Conservation (phyloP, 2,888 invertebrate genomes). For the Drosophila percnosoma region DNA sequence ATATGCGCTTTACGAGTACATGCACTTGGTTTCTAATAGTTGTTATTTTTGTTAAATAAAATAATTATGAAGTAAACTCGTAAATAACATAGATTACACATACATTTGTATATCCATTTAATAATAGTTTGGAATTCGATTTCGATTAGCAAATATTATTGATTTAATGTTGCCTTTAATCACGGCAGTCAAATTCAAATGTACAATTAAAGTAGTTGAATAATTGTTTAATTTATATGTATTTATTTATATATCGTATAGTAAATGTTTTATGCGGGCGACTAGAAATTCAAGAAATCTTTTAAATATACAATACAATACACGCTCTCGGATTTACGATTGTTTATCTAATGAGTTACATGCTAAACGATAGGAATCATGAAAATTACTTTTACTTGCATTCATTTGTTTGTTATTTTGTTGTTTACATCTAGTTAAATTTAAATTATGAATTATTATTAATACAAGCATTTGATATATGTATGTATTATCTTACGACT, state of each 20-base stretch:
- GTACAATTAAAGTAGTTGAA: slow-evolving; percentile 49
- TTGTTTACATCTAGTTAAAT: slow-evolving; percentile 50
- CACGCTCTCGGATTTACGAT: slow-evolving; percentile 63
- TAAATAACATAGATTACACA: slow-evolving; percentile 36
- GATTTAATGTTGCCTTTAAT: slow-evolving; percentile 25
- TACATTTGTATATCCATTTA: slow-evolving; percentile 8
- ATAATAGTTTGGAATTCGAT: slow-evolving; percentile 27
- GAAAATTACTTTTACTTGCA: slow-evolving; percentile 73
- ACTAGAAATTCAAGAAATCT: slow-evolving; percentile 77
- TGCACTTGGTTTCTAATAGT: slow-evolving; percentile 50
- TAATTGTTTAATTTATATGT: slow-evolving; percentile 48
- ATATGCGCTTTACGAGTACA: slow-evolving; percentile 67
- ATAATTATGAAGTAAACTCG: slow-evolving; percentile 28
- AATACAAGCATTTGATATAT: slow-evolving; percentile 65
- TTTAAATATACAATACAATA: slow-evolving; percentile 60
- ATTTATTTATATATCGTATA: slow-evolving; percentile 39
- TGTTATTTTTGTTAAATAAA: slow-evolving; percentile 41
- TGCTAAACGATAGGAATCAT: slow-evolving; percentile 75
- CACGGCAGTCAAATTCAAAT: slow-evolving; percentile 48
- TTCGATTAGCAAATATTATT: slow-evolving; percentile 43
- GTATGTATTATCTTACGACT: slow-evolving; percentile 50
- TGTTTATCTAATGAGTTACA: slow-evolving; percentile 62
- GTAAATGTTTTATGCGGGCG: slow-evolving; percentile 77
- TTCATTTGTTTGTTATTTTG: slow-evolving; percentile 36
- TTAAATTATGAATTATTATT: slow-evolving; percentile 51